Percentiles rank a stretch among this genome's conserved stretches.
These are phyloP conservation scores for Idaea dimidiata DNA, from an alignment of 2,888 invertebrate genomes.

Conservation along the genomic window DNA sequence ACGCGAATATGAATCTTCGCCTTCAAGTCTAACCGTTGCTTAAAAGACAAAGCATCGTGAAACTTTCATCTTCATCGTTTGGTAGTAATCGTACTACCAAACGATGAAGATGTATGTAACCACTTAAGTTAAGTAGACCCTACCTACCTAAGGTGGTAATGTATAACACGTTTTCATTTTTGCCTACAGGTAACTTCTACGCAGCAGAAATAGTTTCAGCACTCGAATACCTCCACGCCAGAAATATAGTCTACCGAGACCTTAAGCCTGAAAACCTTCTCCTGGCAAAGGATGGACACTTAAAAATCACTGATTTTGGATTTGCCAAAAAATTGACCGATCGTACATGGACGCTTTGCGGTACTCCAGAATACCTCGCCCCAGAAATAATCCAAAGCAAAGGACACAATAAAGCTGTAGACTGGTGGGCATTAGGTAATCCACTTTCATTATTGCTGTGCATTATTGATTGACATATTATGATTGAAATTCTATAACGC, in stretches of 20 bases:
- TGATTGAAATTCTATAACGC: not conserved
- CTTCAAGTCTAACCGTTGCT: too few relatives aligned
- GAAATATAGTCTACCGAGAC: slow-evolving; percentile 93
- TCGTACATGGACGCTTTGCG: slow-evolving; percentile 97
- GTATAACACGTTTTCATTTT: slow-evolving; percentile 10
- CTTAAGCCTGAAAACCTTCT: slow-evolving; percentile 97
- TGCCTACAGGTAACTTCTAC: slow-evolving; percentile 89
- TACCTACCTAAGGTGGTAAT: too few relatives aligned
- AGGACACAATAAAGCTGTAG: slow-evolving; percentile 98
- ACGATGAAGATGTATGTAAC: too few relatives aligned
- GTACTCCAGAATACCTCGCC: slow-evolving; percentile 98
- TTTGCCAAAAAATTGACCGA: slow-evolving; percentile 97
- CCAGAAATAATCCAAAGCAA: slow-evolving; percentile 98
- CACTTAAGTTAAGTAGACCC: too few relatives aligned
- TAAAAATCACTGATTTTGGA: slow-evolving; percentile 99
- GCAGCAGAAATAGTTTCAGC: slow-evolving; percentile 96
- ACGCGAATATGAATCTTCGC: too few relatives aligned
- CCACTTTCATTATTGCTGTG: slow-evolving; percentile 8
- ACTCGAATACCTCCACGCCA: slow-evolving; percentile 94
- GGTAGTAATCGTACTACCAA: too few relatives aligned
- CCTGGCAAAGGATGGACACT: slow-evolving; percentile 94
- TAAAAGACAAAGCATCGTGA: not conserved
- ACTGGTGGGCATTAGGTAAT: slow-evolving; percentile 98
- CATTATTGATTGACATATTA: slow-evolving; percentile 6
- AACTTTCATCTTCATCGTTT: not conserved